Evolutionary conservation across 2,888 invertebrate genomes (phyloP).

Genomic region (Auanema sp.): DNA sequence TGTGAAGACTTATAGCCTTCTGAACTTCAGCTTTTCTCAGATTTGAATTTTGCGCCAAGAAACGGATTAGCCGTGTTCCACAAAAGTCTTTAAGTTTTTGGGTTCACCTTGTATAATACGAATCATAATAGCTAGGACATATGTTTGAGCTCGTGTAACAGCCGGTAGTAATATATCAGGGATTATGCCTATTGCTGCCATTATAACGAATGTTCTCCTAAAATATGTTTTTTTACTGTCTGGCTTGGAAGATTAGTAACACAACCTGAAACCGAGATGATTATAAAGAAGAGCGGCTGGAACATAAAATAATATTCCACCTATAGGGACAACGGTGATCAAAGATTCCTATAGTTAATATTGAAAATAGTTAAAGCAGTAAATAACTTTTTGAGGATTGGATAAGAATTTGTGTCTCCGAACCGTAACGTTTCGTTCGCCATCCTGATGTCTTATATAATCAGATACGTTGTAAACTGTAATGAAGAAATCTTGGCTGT

Average conservation of each 20-base stretch:
- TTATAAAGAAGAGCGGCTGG: slow-evolving; percentile 15
- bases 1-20: no score
- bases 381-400: slow-evolving; percentile 20
- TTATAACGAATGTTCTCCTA: slow-evolving; percentile 40
- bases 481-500: slow-evolving; percentile 2
- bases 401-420: slow-evolving; percentile 10
- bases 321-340: slow-evolving; percentile 18
- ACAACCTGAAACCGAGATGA: slow-evolving; percentile 15
- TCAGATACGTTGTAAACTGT: slow-evolving; percentile 18
- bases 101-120: slow-evolving; percentile 40
- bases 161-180: slow-evolving; percentile 37
- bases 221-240: slow-evolving; percentile 1
- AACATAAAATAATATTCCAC: slow-evolving; percentile 9
- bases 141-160: slow-evolving; percentile 35
- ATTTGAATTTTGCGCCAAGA: no score
- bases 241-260: neutral
- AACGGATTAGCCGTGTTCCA: no score
- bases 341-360: slow-evolving; percentile 10
- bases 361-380: neutral
- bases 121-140: slow-evolving; percentile 34
- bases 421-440: slow-evolving; percentile 13
- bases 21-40: no score
- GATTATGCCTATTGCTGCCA: slow-evolving; percentile 32
- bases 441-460: slow-evolving; percentile 10
- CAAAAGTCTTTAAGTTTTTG: no score